Evolutionary conservation across 2,797 vertebrate genomes (phyloP), one percentile per base, ranked within the genome.

Genomic region (Vespertilio murinus): DNA sequence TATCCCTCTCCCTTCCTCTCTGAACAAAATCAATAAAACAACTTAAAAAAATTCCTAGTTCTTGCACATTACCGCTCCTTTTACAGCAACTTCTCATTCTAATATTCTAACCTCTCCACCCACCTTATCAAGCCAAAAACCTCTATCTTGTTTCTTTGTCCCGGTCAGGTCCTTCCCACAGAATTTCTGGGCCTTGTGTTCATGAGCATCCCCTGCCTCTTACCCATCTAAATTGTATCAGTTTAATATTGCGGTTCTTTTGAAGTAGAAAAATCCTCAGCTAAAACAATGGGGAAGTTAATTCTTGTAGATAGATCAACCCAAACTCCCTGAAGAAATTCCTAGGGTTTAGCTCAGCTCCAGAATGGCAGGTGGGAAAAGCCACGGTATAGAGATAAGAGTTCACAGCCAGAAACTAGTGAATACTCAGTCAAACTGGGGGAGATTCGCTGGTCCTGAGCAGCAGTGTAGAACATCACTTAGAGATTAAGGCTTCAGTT

Each of bases 61-160:
- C 85, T 95, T 93, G 64, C 88, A 83, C 23, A 23, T 79, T 86
- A 56, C 28, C 25, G 69, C 74, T 77, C 17, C 83, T 95, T 92
- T 94, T 22, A 77, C 38, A 33, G 54, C 64, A 80, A 22, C 12
- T 81, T 85, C 11, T 67, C 52, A 30, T 89, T 74, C 65, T 83
- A 80, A 87, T 87, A 85, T 61, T 82, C 64, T 82, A 81, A 70
- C 28, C 6, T n/a, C 14, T 83, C 42, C 30, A n/a, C 23, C 22
- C 20, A 69, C 83, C 2, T 77, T 73, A 80, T 45, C 59, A 80
- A 56, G 54, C 61, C 42, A 64, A 61, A 74, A 61, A 74, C 14
- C 77, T 88, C 77, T 69, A n/a, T 74, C 84, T 91, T 52, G 67
- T 74, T 94, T 83, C 75, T 89, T 67, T 61, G 67, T 59, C 61